phyloP scores from a whole-genome alignment of 2,797 vertebrate genomes.

The Cyprinella venusta region DNA sequence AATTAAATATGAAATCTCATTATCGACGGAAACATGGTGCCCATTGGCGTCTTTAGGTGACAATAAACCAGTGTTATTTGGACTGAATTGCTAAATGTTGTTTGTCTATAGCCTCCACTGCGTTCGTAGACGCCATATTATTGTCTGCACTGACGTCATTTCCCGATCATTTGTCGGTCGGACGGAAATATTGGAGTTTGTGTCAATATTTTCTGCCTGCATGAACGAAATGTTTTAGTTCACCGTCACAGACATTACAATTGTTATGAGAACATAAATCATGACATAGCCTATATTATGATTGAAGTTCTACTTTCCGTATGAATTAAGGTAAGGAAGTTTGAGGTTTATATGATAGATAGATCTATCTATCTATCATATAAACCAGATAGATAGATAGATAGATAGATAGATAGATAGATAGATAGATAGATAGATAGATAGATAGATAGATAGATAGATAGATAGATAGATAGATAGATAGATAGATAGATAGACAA shows the following conservation, averaged over 20 bases:
- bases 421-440: too few species aligned
- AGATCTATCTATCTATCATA: too few species aligned
- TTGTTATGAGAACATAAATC: neutral
- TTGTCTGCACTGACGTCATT: slow-evolving; percentile 80
- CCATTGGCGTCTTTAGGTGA: slow-evolving; percentile 50
- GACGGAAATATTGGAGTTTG: slow-evolving; percentile 71
- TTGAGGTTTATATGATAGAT: neutral
- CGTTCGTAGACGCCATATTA: slow-evolving; percentile 77
- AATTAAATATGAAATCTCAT: slow-evolving; percentile 66
- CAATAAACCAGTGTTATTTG: slow-evolving; percentile 58
- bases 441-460: too few species aligned
- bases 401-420: too few species aligned
- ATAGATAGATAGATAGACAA: too few species aligned
- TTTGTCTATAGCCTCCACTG: slow-evolving; percentile 58
- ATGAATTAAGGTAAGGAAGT: neutral
- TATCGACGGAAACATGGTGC: slow-evolving; percentile 55
- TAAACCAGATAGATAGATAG: too few species aligned
- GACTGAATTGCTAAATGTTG: slow-evolving; percentile 62
- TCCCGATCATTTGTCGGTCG: slow-evolving; percentile 66
- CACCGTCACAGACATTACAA: neutral
- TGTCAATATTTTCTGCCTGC: slow-evolving; percentile 1
- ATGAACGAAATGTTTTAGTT: neutral
- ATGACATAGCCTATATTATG: neutral
- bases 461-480: too few species aligned
- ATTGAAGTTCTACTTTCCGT: neutral